phyloP scores from a whole-genome alignment of 1,140 invertebrate genomes.

The Galleria mellonella region DNA sequence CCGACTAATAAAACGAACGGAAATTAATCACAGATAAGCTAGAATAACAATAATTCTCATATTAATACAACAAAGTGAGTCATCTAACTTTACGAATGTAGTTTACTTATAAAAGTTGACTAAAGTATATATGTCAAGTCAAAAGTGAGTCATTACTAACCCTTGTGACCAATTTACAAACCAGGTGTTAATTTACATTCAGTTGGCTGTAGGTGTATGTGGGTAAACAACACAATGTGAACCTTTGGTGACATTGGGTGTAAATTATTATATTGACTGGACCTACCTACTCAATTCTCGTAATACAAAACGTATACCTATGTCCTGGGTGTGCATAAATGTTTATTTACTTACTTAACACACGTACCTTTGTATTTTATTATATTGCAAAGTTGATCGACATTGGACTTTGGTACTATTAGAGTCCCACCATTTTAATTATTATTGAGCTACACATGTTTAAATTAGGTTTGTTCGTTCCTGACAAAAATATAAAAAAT shows the following conservation, averaged over 20 bases:
- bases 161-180: background rate
- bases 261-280: no score
- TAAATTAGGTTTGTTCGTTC: no score
- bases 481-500: no score
- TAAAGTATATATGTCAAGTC: background rate
- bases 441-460: no score
- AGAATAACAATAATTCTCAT: background rate
- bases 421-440: no score
- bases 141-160: background rate
- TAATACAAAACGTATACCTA: no score
- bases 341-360: no score
- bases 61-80: background rate
- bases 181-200: conserved; percentile 4
- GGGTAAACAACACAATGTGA: background rate
- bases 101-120: background rate
- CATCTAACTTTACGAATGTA: background rate
- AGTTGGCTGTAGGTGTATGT: background rate
- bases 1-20: background rate
- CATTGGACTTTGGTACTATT: no score
- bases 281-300: no score
- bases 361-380: no score
- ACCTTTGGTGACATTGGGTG: background rate
- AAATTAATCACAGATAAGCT: background rate
- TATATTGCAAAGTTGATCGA: no score
- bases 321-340: no score